Evolutionary conservation across 2,797 vertebrate species (phyloP).

Genomic region (Limosa lapponica): DNA sequence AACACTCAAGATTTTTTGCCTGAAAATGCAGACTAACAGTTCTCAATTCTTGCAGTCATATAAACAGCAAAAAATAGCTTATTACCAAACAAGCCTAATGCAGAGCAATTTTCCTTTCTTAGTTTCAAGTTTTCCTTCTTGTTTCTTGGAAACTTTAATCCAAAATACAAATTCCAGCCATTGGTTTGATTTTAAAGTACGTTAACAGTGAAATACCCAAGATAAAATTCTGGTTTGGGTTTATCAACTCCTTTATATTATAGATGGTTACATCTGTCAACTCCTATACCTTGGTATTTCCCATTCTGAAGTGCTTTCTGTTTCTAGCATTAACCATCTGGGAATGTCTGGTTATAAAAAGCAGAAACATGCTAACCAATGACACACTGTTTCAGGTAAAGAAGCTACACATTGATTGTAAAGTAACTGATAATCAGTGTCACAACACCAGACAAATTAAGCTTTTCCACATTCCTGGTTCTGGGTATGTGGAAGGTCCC

Average conservation of each 20-base stretch:
- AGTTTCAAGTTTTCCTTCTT: neutral
- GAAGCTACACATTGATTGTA: neutral
- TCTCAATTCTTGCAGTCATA: accelerated
- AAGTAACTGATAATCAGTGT: accelerated
- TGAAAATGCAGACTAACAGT: neutral
- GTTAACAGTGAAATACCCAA: neutral
- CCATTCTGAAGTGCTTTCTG: neutral
- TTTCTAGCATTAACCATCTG: neutral
- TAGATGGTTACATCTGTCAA: neutral
- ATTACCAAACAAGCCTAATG: accelerated
- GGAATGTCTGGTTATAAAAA: neutral
- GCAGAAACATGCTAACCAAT: neutral
- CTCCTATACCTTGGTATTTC: accelerated
- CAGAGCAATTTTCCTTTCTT: neutral
- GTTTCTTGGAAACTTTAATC: neutral
- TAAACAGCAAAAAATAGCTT: accelerated
- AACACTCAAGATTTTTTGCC: accelerated
- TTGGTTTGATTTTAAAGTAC: neutral
- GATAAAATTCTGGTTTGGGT: neutral
- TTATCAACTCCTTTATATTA: accelerated
- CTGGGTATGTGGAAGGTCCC: neutral
- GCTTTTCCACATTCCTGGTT: neutral
- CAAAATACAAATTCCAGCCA: neutral
- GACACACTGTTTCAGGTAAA: neutral
- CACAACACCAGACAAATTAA: accelerated